Conservation (phyloP, 2,113 vertebrate genomes). For the Indri indri region DNA sequence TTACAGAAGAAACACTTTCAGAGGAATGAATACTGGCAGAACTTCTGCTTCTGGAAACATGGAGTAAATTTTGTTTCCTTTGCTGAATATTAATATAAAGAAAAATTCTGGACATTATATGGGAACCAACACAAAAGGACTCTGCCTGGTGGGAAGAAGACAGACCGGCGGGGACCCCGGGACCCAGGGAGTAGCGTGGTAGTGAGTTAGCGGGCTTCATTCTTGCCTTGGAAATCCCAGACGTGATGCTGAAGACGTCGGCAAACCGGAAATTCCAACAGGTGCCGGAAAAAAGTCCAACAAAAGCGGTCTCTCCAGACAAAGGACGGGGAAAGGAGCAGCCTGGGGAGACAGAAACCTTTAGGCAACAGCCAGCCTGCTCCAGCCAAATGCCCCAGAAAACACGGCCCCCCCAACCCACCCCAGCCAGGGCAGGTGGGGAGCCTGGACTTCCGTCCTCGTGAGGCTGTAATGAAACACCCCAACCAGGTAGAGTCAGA, state of each 20-base stretch:
- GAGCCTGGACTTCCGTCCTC: fast-evolving
- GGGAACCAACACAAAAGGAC: background rate
- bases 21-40: background rate
- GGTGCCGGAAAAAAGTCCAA: background rate
- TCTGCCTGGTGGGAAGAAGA: background rate
- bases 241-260: background rate
- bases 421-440: fast-evolving
- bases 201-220: no score
- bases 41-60: background rate
- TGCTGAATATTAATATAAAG: background rate
- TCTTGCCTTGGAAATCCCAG: no score
- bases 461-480: fast-evolving
- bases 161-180: fast-evolving
- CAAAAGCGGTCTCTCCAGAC: fast-evolving
- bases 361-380: background rate
- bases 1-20: no score
- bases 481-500: background rate
- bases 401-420: no score
- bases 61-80: fast-evolving
- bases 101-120: fast-evolving
- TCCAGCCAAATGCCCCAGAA: background rate
- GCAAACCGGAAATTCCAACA: background rate
- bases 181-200: fast-evolving
- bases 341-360: no score
- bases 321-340: background rate